These are phyloP conservation scores for Dipodomys merriami DNA, from an alignment of 2,113 vertebrate genomes.

Conservation along the genomic window DNA sequence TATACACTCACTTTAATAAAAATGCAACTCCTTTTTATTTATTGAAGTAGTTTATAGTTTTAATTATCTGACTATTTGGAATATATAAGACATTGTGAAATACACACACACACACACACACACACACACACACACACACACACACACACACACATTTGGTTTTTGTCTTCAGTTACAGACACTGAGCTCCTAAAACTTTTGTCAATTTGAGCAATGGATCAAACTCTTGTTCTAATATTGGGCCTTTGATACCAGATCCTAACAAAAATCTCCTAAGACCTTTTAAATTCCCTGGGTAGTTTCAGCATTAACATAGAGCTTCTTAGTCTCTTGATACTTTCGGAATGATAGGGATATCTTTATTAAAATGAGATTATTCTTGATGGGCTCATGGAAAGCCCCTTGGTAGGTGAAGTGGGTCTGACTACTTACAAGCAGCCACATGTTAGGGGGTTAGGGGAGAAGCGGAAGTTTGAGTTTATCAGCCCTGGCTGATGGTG, in stretches of 20 bases:
- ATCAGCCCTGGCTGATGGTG: too few relatives aligned
- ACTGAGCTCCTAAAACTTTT: background rate
- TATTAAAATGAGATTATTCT: background rate
- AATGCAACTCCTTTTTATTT: background rate
- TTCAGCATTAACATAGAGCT: background rate
- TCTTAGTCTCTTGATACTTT: fast-evolving
- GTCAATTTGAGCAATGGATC: fast-evolving
- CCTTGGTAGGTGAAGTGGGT: fast-evolving
- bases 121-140: too few relatives aligned
- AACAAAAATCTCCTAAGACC: too few relatives aligned
- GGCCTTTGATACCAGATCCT: too few relatives aligned
- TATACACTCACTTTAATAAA: too few relatives aligned
- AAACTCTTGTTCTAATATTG: background rate
- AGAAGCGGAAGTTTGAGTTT: background rate
- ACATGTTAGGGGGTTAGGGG: fast-evolving
- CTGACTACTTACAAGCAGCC: background rate
- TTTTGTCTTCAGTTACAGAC: background rate
- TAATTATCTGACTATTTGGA: background rate
- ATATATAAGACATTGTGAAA: background rate
- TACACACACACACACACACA: too few relatives aligned
- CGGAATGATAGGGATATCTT: fast-evolving
- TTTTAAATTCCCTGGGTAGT: background rate
- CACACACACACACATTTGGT: too few relatives aligned
- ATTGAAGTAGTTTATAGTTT: background rate
- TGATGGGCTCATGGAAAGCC: background rate